Evolutionary conservation across 2,113 vertebrate species (phyloP).

Genomic region (Ptychochromis oligacanthus): DNA sequence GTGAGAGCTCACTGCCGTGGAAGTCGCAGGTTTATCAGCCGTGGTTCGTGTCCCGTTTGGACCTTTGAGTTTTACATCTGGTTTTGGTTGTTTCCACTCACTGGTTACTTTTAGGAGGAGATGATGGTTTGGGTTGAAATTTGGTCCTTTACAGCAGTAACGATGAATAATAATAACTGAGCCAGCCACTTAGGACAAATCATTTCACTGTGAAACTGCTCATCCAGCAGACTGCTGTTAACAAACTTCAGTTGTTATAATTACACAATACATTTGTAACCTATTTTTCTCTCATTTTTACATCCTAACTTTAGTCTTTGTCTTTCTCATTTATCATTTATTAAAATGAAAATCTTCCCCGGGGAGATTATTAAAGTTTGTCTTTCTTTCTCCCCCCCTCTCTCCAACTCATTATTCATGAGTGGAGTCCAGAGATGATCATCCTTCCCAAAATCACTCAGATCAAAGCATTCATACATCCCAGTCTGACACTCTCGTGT

Average conservation of each 20-base stretch:
- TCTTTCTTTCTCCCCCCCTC: background rate
- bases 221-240: background rate
- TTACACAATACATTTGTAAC: background rate
- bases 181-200: too few relatives aligned
- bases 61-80: too few relatives aligned
- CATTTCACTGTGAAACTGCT: background rate
- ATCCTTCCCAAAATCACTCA: background rate
- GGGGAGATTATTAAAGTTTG: background rate
- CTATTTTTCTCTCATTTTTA: background rate
- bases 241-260: background rate
- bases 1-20: too few relatives aligned
- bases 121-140: background rate
- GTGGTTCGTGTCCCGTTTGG: too few relatives aligned
- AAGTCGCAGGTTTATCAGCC: too few relatives aligned
- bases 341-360: background rate
- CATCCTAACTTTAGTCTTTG: background rate
- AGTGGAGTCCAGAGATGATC: constrained; percentile 13
- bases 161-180: too few relatives aligned
- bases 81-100: too few relatives aligned
- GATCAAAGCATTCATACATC: constrained; percentile 9
- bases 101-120: too few relatives aligned
- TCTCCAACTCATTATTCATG: constrained; percentile 14
- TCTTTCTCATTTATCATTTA: background rate
- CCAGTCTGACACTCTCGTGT: background rate
- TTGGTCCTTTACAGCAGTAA: too few relatives aligned